Base-by-base conservation (phyloP, 2,888 invertebrate genomes). In the Neoscelio sp. region DNA sequence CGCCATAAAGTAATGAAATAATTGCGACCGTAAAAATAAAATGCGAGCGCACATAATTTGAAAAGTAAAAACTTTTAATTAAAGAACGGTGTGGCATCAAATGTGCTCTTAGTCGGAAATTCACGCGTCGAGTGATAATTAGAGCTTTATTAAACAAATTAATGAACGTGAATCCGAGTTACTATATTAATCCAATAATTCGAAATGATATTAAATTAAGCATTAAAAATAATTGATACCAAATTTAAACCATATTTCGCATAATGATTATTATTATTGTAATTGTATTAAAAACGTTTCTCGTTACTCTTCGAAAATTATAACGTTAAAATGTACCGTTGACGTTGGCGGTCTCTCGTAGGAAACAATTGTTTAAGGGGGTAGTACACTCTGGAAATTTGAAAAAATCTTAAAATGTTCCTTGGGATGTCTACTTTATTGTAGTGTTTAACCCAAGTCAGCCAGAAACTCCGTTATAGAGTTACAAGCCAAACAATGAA, bases 141-240 rank as follows among this genome's bases (percentile, higher is more conserved):
- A 54, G 38, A 54, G 54, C 54, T 13, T 38, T 54, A 54, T 54
- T 54, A 54, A 54, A 54, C 20, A 54, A 38, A 38, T 23, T 54
- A 23, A 54, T 23, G 23, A 30, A 17, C 15, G 17, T 2, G 38
- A 23, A 54, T 38, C 18, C 10, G 20, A 10, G 12, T 38, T n/a
- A 38, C 23, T 12, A 38, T 35, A 23, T 54, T 20, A 54, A 54
- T 38, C 15, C 38, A 1, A 38, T 38, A 38, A n/a, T 26, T 26
- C 13, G 13, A 26, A 38, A 6, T 10, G 54, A 38, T 13, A n/a
- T 23, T 54, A 1, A 54, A 54, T 13, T 38, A 18, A 13, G 12
- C 10, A 3, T 38, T 13, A 38, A 20, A 15, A 54, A 15, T 15
- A n/a, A 23, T 38, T 54, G 8, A 17, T 10, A 12, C 13, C 12